Evolutionary conservation across 2,888 invertebrate genomes (phyloP), one percentile per base, ranked within the genome.

Genomic region (Chrysolina oricalcia): DNA sequence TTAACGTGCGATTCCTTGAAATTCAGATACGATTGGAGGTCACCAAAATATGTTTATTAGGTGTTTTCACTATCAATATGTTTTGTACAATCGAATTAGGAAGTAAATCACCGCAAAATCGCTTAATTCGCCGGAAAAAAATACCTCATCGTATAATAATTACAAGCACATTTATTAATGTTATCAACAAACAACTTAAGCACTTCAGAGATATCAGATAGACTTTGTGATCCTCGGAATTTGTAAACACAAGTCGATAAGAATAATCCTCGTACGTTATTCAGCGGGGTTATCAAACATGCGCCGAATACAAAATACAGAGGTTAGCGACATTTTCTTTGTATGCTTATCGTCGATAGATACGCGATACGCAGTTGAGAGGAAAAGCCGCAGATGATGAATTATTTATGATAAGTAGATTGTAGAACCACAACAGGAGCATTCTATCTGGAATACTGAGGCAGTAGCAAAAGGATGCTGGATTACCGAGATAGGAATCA

Each of bases 251-350:
- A 8, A 23, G 10, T 35, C 8, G 59, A 59, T 35, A 59, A 59
- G 13, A 27, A 9, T 35, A 35, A 59, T 59, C 23, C 27, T 27
- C 8, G 10, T n/a, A 59, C n/a, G 19, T 23, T 27, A 59, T 27
- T 35, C 0, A 35, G 27, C 56, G 23, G 56, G 23, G 21, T 56
- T 56, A 56, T 56, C 21, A 23, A 56, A 56, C 3, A 4, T 59
- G 59, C 23, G 23, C 35, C 1, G 15, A 59, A n/a, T 23, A 50
- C 46, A 50, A n/a, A 50, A n/a, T 50, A 19, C 19, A n/a, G 50
- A 17, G 50, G 50, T 50, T 59, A 35, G 15, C 59, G 27, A 27
- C n/a, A 17, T 59, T 59, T 59, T 59, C 59, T 59, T 59, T 23
- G 27, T 59, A 59, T 59, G 8, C 23, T 59, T 35, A 35, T 59